Base-by-base conservation (phyloP, 2,888 invertebrate genomes). In the Sminthurinus aureus region DNA sequence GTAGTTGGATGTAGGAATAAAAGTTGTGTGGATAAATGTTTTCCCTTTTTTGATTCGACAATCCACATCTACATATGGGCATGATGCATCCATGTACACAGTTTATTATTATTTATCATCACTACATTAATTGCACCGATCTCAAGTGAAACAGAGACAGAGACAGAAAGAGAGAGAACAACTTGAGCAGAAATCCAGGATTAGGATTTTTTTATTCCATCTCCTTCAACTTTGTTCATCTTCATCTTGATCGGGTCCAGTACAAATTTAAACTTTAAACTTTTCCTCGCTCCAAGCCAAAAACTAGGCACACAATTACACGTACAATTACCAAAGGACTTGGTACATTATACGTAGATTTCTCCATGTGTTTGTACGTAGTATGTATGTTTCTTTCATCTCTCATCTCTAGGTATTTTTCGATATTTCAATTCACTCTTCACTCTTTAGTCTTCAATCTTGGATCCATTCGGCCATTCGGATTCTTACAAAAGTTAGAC, bases 61-160 rank as follows among this genome's bases (percentile, higher is more conserved):
- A 38, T 38, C 38, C 6, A 38, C 38, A 38, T 79, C 69, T 79
- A 38, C 69, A 50, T 69, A 67, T 79, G 79, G 79, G 79, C 79
- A 79, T 75, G n/a, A 22, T 38, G 38, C 38, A 38, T 38, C 73
- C 38, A 38, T 38, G 22, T 11, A 22, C 77, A 58, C 79, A 79
- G 38, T 13, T 69, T 79, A 79, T 79, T 79, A 79, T 79, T 79
- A 79, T 79, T 79, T 79, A 79, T 79, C 79, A 79, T 79, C 79
- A 79, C 79, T 79, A 69, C 69, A 79, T 79, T 79, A 79, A 79
- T 79, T 79, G 79, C 79, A 38, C 38, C 38, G 67, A 79, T 26
- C 69, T 50, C 4, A 73, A 24, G 24, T 58, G 58, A 58, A 18
- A 58, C 38, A 38, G 58, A 58, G 58, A 58, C 11, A 69, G 20